Evolutionary conservation across 2,797 vertebrate species (phyloP).

Genomic region (Siniperca obscura): DNA sequence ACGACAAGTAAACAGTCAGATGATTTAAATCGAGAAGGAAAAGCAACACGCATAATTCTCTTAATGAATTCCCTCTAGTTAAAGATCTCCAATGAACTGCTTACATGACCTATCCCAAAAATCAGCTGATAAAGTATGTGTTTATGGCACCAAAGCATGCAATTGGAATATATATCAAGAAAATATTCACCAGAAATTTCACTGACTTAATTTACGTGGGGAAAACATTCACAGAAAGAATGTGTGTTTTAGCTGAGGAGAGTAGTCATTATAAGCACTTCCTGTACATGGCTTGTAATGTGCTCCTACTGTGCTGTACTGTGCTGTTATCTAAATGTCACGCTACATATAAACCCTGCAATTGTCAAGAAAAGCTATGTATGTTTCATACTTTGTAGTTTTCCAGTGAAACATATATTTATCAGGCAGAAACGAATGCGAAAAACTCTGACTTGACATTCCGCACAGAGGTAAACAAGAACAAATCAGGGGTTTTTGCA

Average conservation of each 20-base stretch:
- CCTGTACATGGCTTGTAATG: not conserved
- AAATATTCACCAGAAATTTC: conserved; percentile 12
- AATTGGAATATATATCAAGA: not conserved
- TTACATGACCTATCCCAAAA: conserved; percentile 12
- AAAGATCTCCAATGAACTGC: conserved; percentile 11
- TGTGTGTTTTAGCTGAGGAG: conserved; percentile 13
- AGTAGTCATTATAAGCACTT: conserved; percentile 26
- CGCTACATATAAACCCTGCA: conserved; percentile 9
- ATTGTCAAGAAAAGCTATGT: conserved; percentile 3
- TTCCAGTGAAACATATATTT: conserved; percentile 23
- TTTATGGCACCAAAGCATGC: not conserved
- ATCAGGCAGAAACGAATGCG: conserved; percentile 14
- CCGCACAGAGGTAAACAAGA: conserved; percentile 39
- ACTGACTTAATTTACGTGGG: not conserved
- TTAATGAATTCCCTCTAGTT: conserved; percentile 6
- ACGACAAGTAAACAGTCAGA: conserved; percentile 1
- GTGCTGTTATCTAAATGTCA: conserved; percentile 39
- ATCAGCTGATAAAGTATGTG: conserved; percentile 3
- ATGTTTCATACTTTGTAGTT: conserved; percentile 3
- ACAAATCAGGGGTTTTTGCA: conserved; percentile 14
- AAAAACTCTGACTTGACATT: conserved; percentile 4
- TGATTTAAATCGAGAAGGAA: not conserved
- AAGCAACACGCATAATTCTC: not conserved
- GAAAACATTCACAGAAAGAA: conserved; percentile 29
- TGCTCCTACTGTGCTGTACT: conserved; percentile 14